Conservation (phyloP, 2,888 invertebrate genomes). For the Lymantria dispar region DNA sequence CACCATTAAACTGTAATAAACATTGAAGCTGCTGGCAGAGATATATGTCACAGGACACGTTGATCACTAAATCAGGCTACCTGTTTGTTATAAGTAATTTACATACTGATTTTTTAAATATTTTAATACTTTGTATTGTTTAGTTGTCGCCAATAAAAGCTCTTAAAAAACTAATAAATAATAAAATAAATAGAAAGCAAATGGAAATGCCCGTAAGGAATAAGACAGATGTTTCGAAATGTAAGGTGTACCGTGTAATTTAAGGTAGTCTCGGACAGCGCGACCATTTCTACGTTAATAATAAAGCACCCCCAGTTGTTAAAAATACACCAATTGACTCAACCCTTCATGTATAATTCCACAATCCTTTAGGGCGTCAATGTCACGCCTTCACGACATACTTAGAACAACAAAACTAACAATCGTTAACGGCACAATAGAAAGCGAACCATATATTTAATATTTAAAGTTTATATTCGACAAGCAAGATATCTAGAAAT, state of each 20-base stretch:
- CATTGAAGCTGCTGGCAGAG: no score
- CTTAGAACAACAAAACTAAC: constrained; percentile 65
- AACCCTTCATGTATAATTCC: constrained; percentile 76
- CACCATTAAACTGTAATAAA: no score
- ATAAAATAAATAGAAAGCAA: no score
- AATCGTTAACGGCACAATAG: constrained; percentile 23
- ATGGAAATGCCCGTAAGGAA: no score
- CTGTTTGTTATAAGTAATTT: no score
- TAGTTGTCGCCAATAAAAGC: no score
- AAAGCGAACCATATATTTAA: constrained; percentile 32
- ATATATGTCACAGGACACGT: no score
- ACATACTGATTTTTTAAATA: no score
- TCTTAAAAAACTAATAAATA: no score
- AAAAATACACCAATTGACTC: constrained; percentile 68
- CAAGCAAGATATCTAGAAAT: constrained; percentile 23
- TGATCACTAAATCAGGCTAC: no score
- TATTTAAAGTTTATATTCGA: constrained; percentile 22
- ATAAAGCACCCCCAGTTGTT: constrained; percentile 56
- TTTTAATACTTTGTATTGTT: no score
- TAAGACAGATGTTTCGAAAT: no score
- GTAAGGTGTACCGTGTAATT: constrained; percentile 12
- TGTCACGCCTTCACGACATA: constrained; percentile 75
- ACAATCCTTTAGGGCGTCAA: constrained; percentile 72
- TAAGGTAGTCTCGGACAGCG: constrained; percentile 6
- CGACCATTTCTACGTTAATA: constrained; percentile 67